A percentile compares a stretch with the other conserved stretches of the same genome.
phyloP scores from a whole-genome alignment of 2,113 vertebrate species.

The Rhabdomys dilectus region DNA sequence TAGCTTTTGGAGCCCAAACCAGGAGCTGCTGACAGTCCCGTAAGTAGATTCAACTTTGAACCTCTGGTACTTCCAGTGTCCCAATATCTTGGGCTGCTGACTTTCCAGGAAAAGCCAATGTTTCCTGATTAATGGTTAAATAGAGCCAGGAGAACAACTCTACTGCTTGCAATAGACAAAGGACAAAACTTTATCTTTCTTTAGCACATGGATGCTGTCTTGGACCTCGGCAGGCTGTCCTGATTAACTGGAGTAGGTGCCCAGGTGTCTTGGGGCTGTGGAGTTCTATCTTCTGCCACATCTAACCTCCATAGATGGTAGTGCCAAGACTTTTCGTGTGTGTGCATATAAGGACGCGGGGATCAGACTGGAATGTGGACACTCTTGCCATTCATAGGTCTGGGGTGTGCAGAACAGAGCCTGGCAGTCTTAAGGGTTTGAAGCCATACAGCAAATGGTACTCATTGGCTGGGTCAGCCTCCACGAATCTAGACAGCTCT shows the following conservation, averaged over 20 bases:
- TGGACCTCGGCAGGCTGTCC: background rate
- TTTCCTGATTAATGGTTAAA: background rate
- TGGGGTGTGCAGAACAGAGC: background rate
- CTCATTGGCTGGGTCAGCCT: too few species aligned
- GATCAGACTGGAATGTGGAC: background rate
- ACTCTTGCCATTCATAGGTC: background rate
- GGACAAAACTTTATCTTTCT: background rate
- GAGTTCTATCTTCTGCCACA: background rate
- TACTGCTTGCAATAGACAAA: background rate
- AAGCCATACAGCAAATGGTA: background rate
- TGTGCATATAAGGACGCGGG: background rate
- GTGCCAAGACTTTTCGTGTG: background rate
- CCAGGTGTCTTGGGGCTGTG: background rate
- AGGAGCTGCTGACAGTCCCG: too few species aligned
- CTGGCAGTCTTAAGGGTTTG: background rate
- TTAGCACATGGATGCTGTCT: background rate
- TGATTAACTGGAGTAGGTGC: background rate
- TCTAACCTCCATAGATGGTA: background rate
- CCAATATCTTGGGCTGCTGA: background rate
- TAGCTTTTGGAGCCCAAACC: background rate
- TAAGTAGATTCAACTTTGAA: background rate
- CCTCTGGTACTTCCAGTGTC: background rate
- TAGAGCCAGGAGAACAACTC: fast-evolving
- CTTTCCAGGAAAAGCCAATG: background rate
- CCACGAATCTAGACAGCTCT: background rate